Evolutionary conservation across 2,797 vertebrate genomes (phyloP), one percentile per base, ranked within the genome.

Genomic region (Cossypha caffra): DNA sequence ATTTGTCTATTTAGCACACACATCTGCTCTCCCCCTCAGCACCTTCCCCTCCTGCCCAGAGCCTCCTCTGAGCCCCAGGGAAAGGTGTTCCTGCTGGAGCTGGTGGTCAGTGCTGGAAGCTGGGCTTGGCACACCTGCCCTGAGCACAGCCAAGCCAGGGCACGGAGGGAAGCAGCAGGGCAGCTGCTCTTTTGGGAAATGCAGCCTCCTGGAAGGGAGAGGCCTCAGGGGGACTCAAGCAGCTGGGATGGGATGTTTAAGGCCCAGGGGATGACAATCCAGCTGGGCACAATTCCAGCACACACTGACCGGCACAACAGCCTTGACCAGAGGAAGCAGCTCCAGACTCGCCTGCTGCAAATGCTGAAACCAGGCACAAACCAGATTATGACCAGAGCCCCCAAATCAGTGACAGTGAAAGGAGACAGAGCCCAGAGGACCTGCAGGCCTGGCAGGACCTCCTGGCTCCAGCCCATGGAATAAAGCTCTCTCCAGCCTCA

Each of bases 251-350:
- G 71, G 63, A 52, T 61, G 59, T 28, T 25, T 20, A 29, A 52
- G 77, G 19, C n/a, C 31, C 18, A 2, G 43, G 33, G 51, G 25
- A 37, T 4, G 19, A 16, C 26, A n/a, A 59, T 13, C 40, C 2
- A 2, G 11, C 13, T 7, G 1, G 67, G 71, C 59, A 72, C 16
- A 2, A 5, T 66, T 50, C 82, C 68, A 62, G 13, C 6, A 4
- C 40, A 37, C 67, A 29, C 37, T 0, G 0, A 33, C 29, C 1
- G 0, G 19, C 45, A 51, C 45, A n/a, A 28, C 38, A 67, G 72
- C 38, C 38, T 38, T 52, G 54, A 43, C 51, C 87, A 51, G 48
- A 43, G 94, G 51, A 45, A 73, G 37, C 64, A 31, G 76, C 81
- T 58, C 29, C 38, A n/a, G 48, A 14, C 13, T 33, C 0, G 2